Evolutionary conservation across 2,113 vertebrate genomes (phyloP).

Genomic region (mouse (Mus musculus)): DNA sequence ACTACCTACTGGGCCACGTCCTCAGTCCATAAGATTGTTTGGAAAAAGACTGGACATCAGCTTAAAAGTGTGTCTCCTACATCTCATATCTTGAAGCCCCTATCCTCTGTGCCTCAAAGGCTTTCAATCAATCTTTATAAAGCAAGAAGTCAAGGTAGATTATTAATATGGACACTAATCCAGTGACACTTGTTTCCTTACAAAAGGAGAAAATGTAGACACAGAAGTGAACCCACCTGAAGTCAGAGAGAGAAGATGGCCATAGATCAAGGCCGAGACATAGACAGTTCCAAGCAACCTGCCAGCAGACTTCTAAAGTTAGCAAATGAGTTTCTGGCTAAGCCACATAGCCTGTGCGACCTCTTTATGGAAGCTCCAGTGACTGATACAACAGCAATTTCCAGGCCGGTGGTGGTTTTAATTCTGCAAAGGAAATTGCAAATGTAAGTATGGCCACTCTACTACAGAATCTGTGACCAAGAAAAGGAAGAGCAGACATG

Average conservation of each 20-base stretch:
- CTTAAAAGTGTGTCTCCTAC: neutral
- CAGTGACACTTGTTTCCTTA: neutral
- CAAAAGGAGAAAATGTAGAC: neutral
- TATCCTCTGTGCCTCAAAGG: neutral
- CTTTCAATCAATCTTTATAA: neutral
- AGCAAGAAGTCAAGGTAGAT: neutral
- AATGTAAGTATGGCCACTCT: neutral
- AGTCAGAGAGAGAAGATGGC: neutral
- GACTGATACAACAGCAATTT: neutral
- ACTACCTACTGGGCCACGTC: neutral
- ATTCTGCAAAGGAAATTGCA: neutral
- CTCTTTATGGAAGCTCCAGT: neutral
- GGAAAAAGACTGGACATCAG: neutral
- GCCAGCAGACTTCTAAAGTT: neutral
- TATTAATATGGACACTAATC: neutral
- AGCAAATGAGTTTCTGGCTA: neutral
- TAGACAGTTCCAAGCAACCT: neutral
- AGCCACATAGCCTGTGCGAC: neutral
- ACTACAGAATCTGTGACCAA: neutral
- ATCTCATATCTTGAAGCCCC: neutral
- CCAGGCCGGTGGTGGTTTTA: neutral
- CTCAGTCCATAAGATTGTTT: neutral
- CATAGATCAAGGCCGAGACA: neutral
- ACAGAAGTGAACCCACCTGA: neutral
- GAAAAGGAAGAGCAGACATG: neutral